Conservation (phyloP, 2,797 vertebrate genomes). For the Lycodopsis pacificus region DNA sequence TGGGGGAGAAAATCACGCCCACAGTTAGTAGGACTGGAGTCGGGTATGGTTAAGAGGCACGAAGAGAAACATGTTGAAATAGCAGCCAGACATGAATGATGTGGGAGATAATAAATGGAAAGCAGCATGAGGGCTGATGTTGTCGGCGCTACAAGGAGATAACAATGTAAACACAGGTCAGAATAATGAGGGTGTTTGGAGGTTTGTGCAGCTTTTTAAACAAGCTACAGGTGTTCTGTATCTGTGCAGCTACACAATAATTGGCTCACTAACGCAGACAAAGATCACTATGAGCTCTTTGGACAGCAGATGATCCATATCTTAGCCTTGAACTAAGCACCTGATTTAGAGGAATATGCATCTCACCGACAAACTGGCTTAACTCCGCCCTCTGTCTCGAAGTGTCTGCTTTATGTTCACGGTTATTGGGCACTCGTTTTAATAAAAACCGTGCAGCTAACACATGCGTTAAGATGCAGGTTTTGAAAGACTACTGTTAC, state of each 20-base stretch:
- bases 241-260: conserved; percentile 25
- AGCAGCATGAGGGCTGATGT: conserved; percentile 6
- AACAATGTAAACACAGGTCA: conserved; percentile 35
- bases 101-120: conserved; percentile 12
- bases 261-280: conserved; percentile 29
- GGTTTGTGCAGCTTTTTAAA: conserved; percentile 36
- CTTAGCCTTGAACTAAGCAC: conserved; percentile 38
- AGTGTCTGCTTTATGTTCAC: conserved; percentile 54
- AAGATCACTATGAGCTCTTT: conserved; percentile 32
- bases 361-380: conserved; percentile 21
- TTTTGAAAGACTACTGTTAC: conserved; percentile 46
- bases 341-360: conserved; percentile 24
- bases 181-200: conserved; percentile 44
- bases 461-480: conserved; percentile 64
- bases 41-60: conserved; percentile 36
- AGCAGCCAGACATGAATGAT: conserved; percentile 14
- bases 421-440: conserved; percentile 43
- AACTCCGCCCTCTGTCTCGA: conserved; percentile 5
- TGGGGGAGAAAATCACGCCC: conserved; percentile 90
- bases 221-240: conserved; percentile 37
- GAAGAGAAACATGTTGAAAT: conserved; percentile 23
- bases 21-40: conserved; percentile 85
- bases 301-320: conserved; percentile 3
- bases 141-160: conserved; percentile 14
- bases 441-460: conserved; percentile 78